Base-by-base conservation (phyloP, 2,113 vertebrate genomes). In the Phrynocephalus versicolor region DNA sequence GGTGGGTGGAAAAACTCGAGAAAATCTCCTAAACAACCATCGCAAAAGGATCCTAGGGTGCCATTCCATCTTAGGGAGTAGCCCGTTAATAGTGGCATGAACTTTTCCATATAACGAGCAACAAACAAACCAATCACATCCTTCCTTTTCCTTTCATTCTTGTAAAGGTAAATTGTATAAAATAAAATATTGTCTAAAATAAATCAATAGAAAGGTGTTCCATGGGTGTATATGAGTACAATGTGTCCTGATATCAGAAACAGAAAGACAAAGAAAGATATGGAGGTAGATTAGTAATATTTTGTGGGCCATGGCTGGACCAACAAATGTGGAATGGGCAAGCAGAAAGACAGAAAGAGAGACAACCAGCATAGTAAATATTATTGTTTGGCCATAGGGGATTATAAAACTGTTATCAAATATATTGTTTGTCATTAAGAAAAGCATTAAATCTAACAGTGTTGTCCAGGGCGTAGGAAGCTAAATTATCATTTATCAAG, bases 351-450 rank as follows among this genome's bases (percentile, higher is more conserved):
- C 7, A 65, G 39, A 5, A 27, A 27, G 19, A 70, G 3, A 37
- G 67, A 25, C 60, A 72, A 60, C 30, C 25, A 12, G 2, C 5
- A 37, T 14, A 51, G 45, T 51, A 51, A 51, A 51, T 51, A 10
- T 72, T 41, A n/a, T 62, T 64, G 45, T 62, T 35, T 30, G 72
- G 58, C 1, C 35, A 62, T 16, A 16, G 37, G 15, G 6, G n/a
- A 62, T n/a, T n/a, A n/a, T n/a, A n/a, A n/a, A n/a, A n/a, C n/a
- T n/a, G n/a, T n/a, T n/a, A n/a, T n/a, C n/a, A n/a, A n/a, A n/a
- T n/a, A n/a, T n/a, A 86, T 74, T 62, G 21, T 12, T 71, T 74
- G 23, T 55, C 41, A 74, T 81, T 51, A 74, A n/a, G 84, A 65
- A 74, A 81, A 65, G n/a, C 25, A 81, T 55, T 85, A 51, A 71